These are phyloP conservation scores for Bombus impatiens DNA, from an alignment of 1,140 invertebrate species.

Conservation along the genomic window DNA sequence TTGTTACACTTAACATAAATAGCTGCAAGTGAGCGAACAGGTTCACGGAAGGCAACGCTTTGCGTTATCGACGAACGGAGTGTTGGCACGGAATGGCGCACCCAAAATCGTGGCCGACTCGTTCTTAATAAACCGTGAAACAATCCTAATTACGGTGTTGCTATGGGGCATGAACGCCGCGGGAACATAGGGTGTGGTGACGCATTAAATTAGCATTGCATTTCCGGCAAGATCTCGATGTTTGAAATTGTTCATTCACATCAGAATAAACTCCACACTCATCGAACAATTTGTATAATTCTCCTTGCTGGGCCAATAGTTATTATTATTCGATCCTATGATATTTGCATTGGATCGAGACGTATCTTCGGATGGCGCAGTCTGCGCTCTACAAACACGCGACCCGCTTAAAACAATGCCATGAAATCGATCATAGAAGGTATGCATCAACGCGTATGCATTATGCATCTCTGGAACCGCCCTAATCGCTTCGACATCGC, in stretches of 20 bases:
- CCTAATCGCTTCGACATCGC: slow-evolving; percentile 41
- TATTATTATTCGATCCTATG: background rate
- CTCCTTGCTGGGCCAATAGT: background rate
- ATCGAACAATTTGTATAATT: background rate
- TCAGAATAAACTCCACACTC: background rate
- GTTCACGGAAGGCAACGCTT: background rate
- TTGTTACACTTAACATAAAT: background rate
- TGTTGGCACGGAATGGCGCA: slow-evolving; percentile 33
- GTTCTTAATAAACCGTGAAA: slow-evolving; percentile 72
- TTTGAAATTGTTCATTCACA: background rate
- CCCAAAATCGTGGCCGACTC: slow-evolving; percentile 37
- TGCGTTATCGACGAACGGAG: background rate
- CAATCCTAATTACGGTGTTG: slow-evolving; percentile 72
- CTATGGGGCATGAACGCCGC: slow-evolving; percentile 50
- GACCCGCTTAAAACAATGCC: slow-evolving; percentile 19
- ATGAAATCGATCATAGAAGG: slow-evolving; percentile 19
- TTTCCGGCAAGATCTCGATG: slow-evolving; percentile 57
- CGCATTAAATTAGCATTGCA: slow-evolving; percentile 67
- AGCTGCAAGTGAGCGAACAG: background rate
- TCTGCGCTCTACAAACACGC: background rate
- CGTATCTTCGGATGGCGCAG: background rate
- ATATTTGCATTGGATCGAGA: background rate
- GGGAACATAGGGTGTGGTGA: slow-evolving; percentile 60
- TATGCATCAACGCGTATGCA: slow-evolving; percentile 44
- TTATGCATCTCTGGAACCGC: slow-evolving; percentile 46